Conservation (phyloP, 2,113 vertebrate species). For the Melanerpes formicivorus region DNA sequence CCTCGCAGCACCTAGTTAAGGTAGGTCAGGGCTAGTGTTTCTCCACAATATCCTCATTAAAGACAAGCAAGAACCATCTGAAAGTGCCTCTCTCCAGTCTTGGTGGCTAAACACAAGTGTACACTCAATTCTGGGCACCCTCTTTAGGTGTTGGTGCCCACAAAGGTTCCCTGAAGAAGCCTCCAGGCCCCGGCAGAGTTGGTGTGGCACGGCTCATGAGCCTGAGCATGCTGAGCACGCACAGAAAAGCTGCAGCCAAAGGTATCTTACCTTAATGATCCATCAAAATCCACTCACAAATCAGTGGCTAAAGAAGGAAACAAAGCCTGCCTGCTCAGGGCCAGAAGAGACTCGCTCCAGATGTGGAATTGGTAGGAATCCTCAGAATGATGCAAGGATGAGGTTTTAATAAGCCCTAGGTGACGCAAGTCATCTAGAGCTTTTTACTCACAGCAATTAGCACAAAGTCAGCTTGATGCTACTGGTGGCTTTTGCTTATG, state of each 20-base stretch:
- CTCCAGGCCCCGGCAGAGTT: neutral
- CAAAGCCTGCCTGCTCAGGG: neutral
- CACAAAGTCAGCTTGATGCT: neutral
- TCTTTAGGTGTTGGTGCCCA: neutral
- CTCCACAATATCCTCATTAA: neutral
- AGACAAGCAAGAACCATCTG: neutral
- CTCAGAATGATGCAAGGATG: neutral
- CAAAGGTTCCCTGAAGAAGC: neutral
- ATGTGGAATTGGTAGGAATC: neutral
- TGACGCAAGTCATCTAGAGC: neutral
- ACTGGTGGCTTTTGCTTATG: accelerated
- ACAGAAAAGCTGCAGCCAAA: neutral
- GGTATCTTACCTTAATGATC: neutral
- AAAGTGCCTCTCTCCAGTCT: accelerated
- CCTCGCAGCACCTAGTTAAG: neutral
- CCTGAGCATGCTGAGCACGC: neutral
- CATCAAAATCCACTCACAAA: neutral
- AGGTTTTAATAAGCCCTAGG: neutral
- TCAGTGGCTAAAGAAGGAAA: accelerated
- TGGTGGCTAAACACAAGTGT: accelerated
- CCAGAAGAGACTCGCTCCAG: neutral
- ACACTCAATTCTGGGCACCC: neutral
- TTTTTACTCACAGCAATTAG: neutral
- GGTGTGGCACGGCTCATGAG: neutral
- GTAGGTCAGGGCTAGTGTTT: neutral